Evolutionary conservation across 2,113 vertebrate species (phyloP).

Genomic region (Lepidothrix coronata): DNA sequence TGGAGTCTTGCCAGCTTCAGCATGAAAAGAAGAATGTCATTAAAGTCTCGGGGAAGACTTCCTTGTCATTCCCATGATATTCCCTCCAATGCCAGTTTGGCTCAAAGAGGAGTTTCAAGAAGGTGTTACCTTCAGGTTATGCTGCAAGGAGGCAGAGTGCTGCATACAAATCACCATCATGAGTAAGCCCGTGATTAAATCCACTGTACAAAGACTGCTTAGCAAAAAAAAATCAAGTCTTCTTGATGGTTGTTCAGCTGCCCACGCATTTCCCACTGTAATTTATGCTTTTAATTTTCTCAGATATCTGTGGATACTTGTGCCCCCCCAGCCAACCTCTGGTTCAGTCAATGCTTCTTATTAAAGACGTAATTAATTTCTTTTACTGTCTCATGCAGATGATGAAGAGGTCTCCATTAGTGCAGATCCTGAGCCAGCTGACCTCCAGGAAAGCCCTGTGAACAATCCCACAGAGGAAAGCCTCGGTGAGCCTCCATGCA

Average conservation of each 20-base stretch:
- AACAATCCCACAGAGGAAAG: conserved; percentile 62
- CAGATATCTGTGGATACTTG: neutral
- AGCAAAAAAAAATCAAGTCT: neutral
- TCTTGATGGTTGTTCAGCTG: neutral
- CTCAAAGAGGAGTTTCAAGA: neutral
- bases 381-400: conserved; percentile 77
- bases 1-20: neutral
- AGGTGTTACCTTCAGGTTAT: neutral
- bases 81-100: neutral
- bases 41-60: neutral
- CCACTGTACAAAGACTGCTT: neutral
- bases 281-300: conserved; percentile 31
- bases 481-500: conserved; percentile 50
- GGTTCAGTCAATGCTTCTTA: neutral
- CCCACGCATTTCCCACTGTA: neutral
- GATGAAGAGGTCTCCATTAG: conserved; percentile 91
- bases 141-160: neutral
- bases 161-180: neutral
- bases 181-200: neutral
- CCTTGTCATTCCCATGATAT: neutral
- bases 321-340: neutral
- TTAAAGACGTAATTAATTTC: conserved; percentile 7
- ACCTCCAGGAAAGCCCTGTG: conserved; percentile 63
- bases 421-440: conserved; percentile 78
- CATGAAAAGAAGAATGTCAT: neutral